These are phyloP conservation scores for Eupithecia insigniata DNA, from an alignment of 2,888 invertebrate species.

Conservation along the genomic window DNA sequence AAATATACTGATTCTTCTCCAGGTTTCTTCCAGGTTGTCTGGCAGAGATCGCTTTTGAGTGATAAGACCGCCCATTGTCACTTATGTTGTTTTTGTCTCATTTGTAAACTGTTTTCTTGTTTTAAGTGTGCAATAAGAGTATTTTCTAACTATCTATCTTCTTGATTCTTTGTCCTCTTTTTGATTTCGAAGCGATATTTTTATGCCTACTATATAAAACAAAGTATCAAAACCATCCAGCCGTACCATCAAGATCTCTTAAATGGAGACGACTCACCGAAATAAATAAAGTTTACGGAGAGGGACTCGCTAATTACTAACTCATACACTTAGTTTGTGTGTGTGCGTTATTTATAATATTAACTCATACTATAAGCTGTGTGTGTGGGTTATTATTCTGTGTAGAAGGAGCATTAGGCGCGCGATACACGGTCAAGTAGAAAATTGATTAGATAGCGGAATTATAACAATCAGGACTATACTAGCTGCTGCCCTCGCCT, in stretches of 20 bases:
- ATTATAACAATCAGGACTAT: no score
- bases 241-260: constrained; percentile 55
- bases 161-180: no score
- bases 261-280: constrained; percentile 73
- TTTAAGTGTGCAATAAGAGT: no score
- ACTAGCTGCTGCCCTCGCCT: no score
- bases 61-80: no score
- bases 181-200: no score
- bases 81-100: no score
- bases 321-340: constrained; percentile 46
- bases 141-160: no score
- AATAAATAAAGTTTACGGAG: constrained; percentile 75
- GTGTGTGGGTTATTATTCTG: constrained; percentile 25
- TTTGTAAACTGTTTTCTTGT: no score
- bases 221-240: constrained; percentile 58
- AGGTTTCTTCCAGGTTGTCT: no score
- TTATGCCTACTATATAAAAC: neutral
- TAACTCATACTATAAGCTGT: neutral
- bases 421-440: constrained; percentile 17
- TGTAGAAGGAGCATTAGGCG: constrained; percentile 14
- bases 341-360: constrained; percentile 17
- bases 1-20: no score
- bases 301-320: constrained; percentile 75
- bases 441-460: neutral
- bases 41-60: no score